phyloP scores from a whole-genome alignment of 2,797 vertebrate species.

The Thalassophryne amazonica region DNA sequence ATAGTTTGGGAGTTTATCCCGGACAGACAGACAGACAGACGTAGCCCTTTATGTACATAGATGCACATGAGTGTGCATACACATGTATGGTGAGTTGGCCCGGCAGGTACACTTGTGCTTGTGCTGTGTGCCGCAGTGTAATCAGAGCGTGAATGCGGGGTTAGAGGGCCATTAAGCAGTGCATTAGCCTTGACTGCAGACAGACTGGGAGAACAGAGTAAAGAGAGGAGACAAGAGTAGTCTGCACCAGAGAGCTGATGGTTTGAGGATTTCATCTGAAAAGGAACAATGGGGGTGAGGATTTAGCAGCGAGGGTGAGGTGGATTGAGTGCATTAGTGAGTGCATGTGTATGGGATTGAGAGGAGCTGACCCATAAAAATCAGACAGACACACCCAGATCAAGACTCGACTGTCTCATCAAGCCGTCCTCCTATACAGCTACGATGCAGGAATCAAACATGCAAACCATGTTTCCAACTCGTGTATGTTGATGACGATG shows the following conservation, averaged over 20 bases:
- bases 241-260: conserved; percentile 4
- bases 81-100: neutral
- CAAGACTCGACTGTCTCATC: conserved; percentile 13
- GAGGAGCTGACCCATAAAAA: conserved; percentile 64
- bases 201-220: conserved; percentile 15
- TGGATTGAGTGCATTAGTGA: conserved; percentile 64
- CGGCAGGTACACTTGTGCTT: conserved; percentile 16
- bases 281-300: conserved; percentile 63
- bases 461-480: too few relatives aligned
- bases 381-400: conserved; percentile 44
- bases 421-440: conserved; percentile 3
- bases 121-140: conserved; percentile 29
- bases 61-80: neutral
- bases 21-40: too few relatives aligned
- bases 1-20: too few relatives aligned
- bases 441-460: too few relatives aligned
- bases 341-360: conserved; percentile 54
- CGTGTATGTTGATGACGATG: too few relatives aligned
- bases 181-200: conserved; percentile 59
- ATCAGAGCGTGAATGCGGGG: conserved; percentile 64
- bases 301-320: conserved; percentile 49
- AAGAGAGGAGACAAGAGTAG: conserved; percentile 3
- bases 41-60: neutral
- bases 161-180: conserved; percentile 60
- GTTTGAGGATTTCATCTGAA: conserved; percentile 54